phyloP scores from a whole-genome alignment of 2,888 invertebrate species.

The Copidosoma aretas region DNA sequence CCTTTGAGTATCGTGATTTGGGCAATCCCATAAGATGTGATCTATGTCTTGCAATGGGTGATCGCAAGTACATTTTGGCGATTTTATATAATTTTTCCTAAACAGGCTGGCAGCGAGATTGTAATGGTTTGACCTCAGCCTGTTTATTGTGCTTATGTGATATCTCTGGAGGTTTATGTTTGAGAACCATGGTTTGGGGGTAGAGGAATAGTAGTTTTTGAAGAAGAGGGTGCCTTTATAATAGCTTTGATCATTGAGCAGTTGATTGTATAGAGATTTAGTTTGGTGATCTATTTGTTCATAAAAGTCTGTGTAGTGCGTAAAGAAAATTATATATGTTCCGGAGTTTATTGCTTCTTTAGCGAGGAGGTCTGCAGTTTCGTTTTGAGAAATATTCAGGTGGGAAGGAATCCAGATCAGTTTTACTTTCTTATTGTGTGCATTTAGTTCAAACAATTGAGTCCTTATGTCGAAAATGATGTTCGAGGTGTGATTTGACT shows the following conservation, averaged over 20 bases:
- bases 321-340: neutral
- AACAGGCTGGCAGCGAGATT: neutral
- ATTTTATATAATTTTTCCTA: constrained; percentile 3
- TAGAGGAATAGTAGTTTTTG: neutral
- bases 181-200: constrained; percentile 1
- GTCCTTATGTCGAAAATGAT: neutral
- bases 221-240: neutral
- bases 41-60: neutral
- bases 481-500: neutral
- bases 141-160: neutral
- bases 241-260: neutral
- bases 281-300: too few species aligned
- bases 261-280: too few species aligned
- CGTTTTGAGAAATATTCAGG: neutral
- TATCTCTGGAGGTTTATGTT: too few species aligned
- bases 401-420: constrained; percentile 3
- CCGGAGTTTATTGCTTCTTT: neutral
- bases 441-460: neutral
- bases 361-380: neutral
- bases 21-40: constrained; percentile 5
- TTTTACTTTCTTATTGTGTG: neutral
- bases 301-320: too few species aligned
- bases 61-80: constrained; percentile 5
- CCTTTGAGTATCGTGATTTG: too few species aligned
- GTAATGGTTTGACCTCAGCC: constrained; percentile 9